Conservation (phyloP, 2,797 vertebrate genomes). For the Manis javanica region DNA sequence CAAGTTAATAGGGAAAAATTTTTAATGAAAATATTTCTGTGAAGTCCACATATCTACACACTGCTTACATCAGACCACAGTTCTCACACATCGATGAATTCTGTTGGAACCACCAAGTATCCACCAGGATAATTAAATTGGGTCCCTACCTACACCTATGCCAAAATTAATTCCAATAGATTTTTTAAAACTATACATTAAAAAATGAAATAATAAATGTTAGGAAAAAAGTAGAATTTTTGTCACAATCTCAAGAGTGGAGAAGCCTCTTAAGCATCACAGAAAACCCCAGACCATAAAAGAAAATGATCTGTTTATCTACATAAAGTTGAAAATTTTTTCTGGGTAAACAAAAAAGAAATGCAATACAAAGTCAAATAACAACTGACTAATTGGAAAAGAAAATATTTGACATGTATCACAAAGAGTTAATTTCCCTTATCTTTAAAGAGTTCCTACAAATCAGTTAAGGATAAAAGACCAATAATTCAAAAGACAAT, state of each 20-base stretch:
- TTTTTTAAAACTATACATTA: neutral
- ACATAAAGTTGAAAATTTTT: neutral
- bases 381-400: constrained; percentile 16
- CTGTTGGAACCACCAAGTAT: neutral
- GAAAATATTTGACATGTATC: constrained; percentile 25
- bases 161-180: neutral
- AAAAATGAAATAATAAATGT: neutral
- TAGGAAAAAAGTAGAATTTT: neutral
- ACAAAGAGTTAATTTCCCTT: constrained; percentile 1
- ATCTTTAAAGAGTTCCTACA: constrained; percentile 5
- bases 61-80: neutral
- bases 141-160: neutral
- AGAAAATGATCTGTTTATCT: neutral
- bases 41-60: neutral
- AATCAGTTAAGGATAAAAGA: constrained; percentile 8
- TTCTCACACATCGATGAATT: neutral
- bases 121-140: neutral
- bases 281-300: neutral
- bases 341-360: neutral
- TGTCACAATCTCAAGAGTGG: neutral
- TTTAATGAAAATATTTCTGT: neutral
- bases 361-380: constrained; percentile 4
- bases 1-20: neutral
- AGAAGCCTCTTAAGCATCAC: neutral
- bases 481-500: constrained; percentile 8